A percentile compares a stretch with the other conserved stretches of the same genome.
Conservation (phyloP, 2,113 vertebrate species). For the Lepus europaeus region DNA sequence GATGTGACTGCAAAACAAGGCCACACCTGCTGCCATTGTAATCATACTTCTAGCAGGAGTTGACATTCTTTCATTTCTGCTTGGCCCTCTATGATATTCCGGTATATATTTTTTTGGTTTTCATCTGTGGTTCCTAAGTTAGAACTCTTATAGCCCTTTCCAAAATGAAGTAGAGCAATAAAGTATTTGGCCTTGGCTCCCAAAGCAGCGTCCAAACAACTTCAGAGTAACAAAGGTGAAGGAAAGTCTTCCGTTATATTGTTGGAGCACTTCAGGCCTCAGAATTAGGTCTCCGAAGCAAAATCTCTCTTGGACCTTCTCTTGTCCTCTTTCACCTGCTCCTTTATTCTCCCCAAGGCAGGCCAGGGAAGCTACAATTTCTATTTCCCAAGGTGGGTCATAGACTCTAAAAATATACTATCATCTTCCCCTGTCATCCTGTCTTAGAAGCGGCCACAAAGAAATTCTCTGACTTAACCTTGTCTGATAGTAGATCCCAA, state of each 20-base stretch:
- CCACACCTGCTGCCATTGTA: fast-evolving
- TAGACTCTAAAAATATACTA: not conserved
- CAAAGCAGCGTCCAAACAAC: not conserved
- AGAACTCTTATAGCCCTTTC: not conserved
- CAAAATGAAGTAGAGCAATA: not conserved
- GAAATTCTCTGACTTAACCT: not conserved
- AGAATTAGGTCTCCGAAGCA: not conserved
- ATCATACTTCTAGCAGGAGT: not conserved
- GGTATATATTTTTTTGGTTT: not conserved
- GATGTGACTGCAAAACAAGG: not conserved
- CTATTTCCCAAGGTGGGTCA: not conserved
- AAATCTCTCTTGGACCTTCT: not conserved
- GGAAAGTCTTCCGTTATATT: not conserved
- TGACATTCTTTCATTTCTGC: not conserved
- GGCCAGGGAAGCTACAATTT: not conserved
- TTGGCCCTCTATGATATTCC: not conserved
- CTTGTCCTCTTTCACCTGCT: not conserved
- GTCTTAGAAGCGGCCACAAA: not conserved
- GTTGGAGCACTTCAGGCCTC: not conserved
- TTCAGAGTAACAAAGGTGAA: not conserved
- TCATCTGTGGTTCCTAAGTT: not conserved
- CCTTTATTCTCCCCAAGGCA: not conserved
- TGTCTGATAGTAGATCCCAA: not conserved
- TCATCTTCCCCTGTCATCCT: not conserved
- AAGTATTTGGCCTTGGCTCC: not conserved